Evolutionary conservation across 2,113 vertebrate species (phyloP).

Genomic region (Guaruba guarouba): DNA sequence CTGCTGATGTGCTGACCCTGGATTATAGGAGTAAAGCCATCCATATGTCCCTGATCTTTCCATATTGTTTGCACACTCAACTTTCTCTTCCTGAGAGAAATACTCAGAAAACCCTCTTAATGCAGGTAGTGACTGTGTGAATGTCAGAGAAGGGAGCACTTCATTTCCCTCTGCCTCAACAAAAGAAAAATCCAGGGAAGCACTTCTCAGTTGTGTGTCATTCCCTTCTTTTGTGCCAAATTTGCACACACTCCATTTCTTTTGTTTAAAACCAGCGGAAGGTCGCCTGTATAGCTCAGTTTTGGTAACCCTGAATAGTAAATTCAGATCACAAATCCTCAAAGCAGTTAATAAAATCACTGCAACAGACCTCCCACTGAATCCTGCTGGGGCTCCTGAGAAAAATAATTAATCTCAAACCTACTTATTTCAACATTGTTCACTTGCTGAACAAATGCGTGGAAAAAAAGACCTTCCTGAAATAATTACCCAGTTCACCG

Average conservation of each 20-base stretch:
- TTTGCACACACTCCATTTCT: background rate
- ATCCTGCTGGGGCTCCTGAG: conserved; percentile 16
- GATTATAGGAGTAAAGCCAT: background rate
- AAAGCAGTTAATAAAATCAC: conserved; percentile 17
- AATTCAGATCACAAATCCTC: conserved; percentile 7
- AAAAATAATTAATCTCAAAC: conserved; percentile 56
- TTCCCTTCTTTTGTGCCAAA: background rate
- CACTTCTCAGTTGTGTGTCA: background rate
- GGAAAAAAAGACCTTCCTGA: conserved; percentile 7
- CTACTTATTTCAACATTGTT: conserved; percentile 28
- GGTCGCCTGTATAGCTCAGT: rapidly evolving
- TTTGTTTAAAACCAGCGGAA: background rate
- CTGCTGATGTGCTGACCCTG: background rate
- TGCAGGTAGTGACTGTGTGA: background rate
- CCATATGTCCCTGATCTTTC: background rate
- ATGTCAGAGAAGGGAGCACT: background rate
- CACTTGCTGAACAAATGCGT: conserved; percentile 6
- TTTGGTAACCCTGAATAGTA: background rate
- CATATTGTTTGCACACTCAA: background rate
- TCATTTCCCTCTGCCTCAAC: background rate
- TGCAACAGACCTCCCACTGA: conserved; percentile 26
- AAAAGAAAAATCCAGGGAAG: background rate
- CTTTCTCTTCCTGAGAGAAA: background rate
- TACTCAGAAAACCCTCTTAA: background rate
- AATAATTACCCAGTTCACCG: conserved; percentile 18